Percentiles rank a stretch among this genome's conserved stretches.
These are phyloP conservation scores for Bolinopsis microptera DNA, from an alignment of 37 sponge, comb jelly and placozoan genomes.

Conservation along the genomic window DNA sequence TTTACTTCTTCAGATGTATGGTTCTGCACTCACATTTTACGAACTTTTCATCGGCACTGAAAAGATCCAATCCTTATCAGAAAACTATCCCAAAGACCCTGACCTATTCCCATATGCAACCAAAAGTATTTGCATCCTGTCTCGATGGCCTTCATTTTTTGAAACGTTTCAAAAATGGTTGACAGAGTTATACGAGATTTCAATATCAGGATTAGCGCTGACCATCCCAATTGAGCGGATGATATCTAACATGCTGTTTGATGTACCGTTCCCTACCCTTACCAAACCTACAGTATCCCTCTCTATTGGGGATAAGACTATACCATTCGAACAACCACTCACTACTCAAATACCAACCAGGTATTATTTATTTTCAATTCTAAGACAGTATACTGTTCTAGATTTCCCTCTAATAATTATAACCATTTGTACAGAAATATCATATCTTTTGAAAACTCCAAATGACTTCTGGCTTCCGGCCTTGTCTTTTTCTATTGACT, in stretches of 20 bases:
- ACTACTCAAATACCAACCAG: slow-evolving; percentile 65
- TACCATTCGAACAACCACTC: slow-evolving; percentile 55
- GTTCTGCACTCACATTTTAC: slow-evolving; percentile 31
- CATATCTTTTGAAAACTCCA: too few relatives aligned
- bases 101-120: slow-evolving; percentile 57
- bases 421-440: too few relatives aligned
- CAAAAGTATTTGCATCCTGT: slow-evolving; percentile 43
- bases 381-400: neutral
- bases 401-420: too few relatives aligned
- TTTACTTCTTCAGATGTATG: slow-evolving; percentile 65
- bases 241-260: slow-evolving; percentile 62
- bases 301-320: neutral
- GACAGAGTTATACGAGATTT: slow-evolving; percentile 44
- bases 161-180: slow-evolving; percentile 59
- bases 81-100: neutral
- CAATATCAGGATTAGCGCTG: slow-evolving; percentile 47
- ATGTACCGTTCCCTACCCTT: slow-evolving; percentile 59
- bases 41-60: slow-evolving; percentile 33
- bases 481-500: too few relatives aligned
- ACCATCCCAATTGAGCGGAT: slow-evolving; percentile 56
- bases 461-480: too few relatives aligned
- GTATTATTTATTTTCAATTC: neutral
- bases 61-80: neutral
- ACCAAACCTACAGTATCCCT: slow-evolving; percentile 13
- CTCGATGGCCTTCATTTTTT: slow-evolving; percentile 42